Percentiles rank a stretch among this genome's conserved stretches.
These are phyloP conservation scores for Rosalia funebris DNA, from an alignment of 2,888 invertebrate species.

Conservation along the genomic window DNA sequence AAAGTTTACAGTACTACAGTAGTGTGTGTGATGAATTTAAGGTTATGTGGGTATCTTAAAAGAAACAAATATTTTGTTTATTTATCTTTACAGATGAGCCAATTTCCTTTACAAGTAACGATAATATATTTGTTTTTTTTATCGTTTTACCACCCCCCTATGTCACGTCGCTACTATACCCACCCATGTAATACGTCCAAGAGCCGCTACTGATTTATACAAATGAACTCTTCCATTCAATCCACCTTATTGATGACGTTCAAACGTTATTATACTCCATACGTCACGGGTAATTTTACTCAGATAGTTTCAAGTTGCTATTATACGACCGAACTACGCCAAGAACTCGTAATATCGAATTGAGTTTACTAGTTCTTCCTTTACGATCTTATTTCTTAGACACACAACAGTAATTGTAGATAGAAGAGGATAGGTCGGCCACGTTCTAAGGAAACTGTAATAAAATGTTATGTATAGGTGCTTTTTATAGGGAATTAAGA, in stretches of 20 bases:
- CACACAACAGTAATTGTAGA: constrained; percentile 14
- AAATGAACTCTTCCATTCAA: background rate
- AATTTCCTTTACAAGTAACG: too few relatives aligned
- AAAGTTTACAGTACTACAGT: too few relatives aligned
- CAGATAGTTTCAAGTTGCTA: constrained; percentile 13
- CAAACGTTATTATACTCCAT: background rate
- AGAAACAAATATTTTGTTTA: too few relatives aligned
- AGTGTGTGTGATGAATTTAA: too few relatives aligned
- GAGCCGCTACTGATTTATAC: background rate
- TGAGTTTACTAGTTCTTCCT: constrained; percentile 19
- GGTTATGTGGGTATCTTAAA: too few relatives aligned
- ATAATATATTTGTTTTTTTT: too few relatives aligned
- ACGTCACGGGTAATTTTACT: constrained; percentile 4
- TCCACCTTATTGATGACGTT: background rate
- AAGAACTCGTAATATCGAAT: constrained; percentile 16
- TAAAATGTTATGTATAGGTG: constrained; percentile 21
- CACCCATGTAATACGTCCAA: too few relatives aligned
- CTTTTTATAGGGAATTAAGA: constrained; percentile 17
- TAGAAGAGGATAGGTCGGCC: constrained; percentile 2
- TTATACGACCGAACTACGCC: background rate
- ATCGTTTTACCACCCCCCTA: too few relatives aligned
- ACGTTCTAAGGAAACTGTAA: constrained; percentile 6
- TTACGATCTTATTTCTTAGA: constrained; percentile 18
- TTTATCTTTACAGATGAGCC: too few relatives aligned
- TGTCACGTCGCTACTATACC: too few relatives aligned